Evolutionary conservation across 2,113 vertebrate species (phyloP).

Genomic region (Chaetorhynchus papuensis): DNA sequence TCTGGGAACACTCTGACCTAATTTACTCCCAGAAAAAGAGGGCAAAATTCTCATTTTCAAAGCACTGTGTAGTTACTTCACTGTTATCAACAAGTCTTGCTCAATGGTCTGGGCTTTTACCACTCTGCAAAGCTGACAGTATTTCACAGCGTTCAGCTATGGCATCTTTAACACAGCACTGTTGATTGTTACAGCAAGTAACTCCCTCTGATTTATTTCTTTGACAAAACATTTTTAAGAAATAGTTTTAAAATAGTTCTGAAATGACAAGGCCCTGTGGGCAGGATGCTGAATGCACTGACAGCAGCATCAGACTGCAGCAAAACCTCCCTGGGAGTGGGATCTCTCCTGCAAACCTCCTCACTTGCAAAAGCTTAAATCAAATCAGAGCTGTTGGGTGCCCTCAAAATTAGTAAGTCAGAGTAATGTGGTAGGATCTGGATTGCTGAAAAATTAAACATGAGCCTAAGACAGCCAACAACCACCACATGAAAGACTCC

Average conservation of each 20-base stretch:
- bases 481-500: neutral
- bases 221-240: neutral
- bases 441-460: neutral
- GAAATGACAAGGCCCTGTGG: neutral
- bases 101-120: neutral
- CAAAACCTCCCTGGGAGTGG: neutral
- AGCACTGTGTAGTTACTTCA: constrained; percentile 72
- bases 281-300: neutral
- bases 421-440: neutral
- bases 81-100: constrained; percentile 69
- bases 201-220: neutral
- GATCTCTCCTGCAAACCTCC: neutral
- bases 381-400: neutral
- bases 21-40: constrained; percentile 80
- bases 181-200: neutral
- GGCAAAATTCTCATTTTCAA: constrained; percentile 89
- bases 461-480: neutral
- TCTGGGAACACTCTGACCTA: constrained; percentile 89
- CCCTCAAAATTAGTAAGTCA: neutral
- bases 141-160: neutral
- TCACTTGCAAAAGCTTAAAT: neutral
- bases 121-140: neutral
- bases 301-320: neutral
- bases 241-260: neutral
- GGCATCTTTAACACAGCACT: neutral